phyloP scores from a whole-genome alignment of 2,113 vertebrate species.

The Delphinapterus leucas region DNA sequence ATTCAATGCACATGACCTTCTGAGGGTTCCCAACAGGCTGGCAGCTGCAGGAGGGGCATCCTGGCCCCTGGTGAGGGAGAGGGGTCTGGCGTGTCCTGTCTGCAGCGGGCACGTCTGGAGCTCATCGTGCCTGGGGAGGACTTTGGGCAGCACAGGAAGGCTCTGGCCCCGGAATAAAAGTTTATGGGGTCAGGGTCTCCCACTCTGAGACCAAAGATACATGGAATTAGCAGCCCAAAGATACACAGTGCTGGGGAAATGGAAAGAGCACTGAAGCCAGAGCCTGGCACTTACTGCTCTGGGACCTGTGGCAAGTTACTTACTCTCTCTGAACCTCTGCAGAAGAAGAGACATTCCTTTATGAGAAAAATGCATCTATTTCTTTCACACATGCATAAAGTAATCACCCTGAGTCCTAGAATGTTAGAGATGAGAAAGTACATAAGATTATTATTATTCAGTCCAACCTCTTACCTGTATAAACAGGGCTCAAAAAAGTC shows the following conservation, averaged over 20 bases:
- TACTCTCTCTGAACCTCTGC: background rate
- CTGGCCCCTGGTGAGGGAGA: background rate
- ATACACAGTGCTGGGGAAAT: fast-evolving
- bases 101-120: background rate
- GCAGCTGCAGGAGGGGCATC: fast-evolving
- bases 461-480: background rate
- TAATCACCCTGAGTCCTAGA: background rate
- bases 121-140: background rate
- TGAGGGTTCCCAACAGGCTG: background rate
- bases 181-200: background rate
- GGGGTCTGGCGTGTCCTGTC: background rate
- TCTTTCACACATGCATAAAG: background rate
- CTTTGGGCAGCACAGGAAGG: background rate
- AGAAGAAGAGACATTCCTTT: background rate
- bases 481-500: background rate
- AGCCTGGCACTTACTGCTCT: background rate
- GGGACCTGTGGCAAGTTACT: background rate
- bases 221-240: background rate
- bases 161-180: background rate
- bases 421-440: background rate
- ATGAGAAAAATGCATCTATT: background rate
- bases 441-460: background rate
- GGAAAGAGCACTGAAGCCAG: background rate
- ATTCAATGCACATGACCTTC: fast-evolving
- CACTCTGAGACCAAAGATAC: background rate